Evolutionary conservation across 2,797 vertebrate species (phyloP).

Genomic region (Hypotaenidia philippensis): DNA sequence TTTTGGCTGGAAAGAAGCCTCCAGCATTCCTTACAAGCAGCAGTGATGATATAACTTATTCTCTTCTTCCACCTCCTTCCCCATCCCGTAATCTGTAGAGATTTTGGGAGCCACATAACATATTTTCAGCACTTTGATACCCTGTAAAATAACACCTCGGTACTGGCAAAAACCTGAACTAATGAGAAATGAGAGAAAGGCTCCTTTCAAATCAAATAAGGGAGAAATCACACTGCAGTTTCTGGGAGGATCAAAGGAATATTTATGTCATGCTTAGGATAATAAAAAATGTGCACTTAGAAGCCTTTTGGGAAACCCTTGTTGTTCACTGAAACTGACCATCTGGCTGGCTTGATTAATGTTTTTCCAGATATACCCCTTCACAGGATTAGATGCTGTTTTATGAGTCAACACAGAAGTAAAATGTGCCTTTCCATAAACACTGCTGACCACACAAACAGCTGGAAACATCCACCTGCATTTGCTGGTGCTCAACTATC

Average conservation of each 20-base stretch:
- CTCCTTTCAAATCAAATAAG: not conserved
- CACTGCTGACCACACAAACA: not conserved
- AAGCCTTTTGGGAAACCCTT: slow-evolving; percentile 8
- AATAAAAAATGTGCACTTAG: not conserved
- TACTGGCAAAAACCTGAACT: not conserved
- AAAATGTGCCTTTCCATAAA: not conserved
- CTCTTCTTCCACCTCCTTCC: not conserved
- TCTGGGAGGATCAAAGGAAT: not conserved
- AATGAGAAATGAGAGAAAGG: not conserved
- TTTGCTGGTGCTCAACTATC: not conserved
- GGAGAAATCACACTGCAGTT: not conserved
- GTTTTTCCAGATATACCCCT: not conserved
- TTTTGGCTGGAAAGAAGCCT: slow-evolving; percentile 42
- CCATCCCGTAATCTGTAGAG: not conserved
- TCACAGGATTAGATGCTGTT: not conserved
- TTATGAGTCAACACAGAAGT: not conserved
- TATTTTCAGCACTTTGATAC: not conserved
- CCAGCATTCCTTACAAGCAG: not conserved
- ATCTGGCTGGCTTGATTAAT: not conserved
- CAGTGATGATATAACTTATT: not conserved
- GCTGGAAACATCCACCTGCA: not conserved
- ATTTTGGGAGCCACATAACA: not conserved
- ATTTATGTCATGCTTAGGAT: not conserved
- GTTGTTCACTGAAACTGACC: not conserved
- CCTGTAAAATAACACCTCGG: not conserved